Evolutionary conservation across 37 sponge, comb jelly and placozoan genomes (phyloP).

Genomic region (Mnemiopsis leidyi): DNA sequence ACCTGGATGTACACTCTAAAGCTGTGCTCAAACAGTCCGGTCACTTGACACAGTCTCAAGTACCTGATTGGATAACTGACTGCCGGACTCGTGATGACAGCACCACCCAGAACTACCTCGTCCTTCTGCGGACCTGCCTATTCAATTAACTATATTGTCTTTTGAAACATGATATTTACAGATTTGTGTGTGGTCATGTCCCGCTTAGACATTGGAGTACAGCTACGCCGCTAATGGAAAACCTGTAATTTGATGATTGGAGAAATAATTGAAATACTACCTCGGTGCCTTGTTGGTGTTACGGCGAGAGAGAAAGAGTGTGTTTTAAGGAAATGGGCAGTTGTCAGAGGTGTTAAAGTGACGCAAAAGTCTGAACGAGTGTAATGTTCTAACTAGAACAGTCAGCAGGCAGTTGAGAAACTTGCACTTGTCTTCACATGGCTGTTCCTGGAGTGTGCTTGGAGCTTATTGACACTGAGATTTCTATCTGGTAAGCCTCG

Average conservation of each 20-base stretch:
- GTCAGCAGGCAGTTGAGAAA: background rate
- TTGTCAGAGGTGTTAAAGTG: background rate
- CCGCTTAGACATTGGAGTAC: background rate
- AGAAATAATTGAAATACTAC: background rate
- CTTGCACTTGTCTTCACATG: background rate
- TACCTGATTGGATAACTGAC: background rate
- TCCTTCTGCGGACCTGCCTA: background rate
- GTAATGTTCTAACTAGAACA: background rate
- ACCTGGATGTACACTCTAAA: background rate
- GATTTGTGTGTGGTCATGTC: background rate
- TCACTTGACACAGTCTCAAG: background rate
- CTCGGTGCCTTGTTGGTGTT: background rate
- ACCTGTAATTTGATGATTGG: no score
- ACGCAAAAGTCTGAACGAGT: background rate
- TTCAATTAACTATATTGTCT: background rate
- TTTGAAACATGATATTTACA: background rate
- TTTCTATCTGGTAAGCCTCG: no score
- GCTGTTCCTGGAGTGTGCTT: no score
- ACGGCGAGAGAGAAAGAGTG: no score
- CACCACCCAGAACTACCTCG: background rate
- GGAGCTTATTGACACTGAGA: no score
- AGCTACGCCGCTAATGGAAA: background rate
- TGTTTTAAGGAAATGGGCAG: background rate
- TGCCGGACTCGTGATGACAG: background rate
- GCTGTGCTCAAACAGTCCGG: background rate